phyloP scores from a whole-genome alignment of 2,797 vertebrate species.

The Heliangelus exortis region DNA sequence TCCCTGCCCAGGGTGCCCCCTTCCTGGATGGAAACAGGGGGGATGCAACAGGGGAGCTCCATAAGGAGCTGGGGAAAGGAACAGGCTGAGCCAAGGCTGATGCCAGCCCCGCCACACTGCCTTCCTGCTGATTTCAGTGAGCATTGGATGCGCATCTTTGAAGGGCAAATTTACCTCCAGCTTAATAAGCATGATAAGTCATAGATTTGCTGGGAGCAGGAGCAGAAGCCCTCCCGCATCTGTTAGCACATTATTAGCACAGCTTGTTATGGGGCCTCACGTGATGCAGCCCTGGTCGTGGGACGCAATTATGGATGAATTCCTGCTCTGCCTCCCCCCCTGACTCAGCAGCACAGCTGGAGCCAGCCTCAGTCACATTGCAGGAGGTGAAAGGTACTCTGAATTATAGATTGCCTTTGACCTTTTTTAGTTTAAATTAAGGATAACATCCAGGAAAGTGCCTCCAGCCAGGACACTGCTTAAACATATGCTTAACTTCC shows the following conservation, averaged over 20 bases:
- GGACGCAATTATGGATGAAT: slow-evolving; percentile 65
- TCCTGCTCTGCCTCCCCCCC: slow-evolving; percentile 41
- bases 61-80: not conserved
- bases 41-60: rapidly evolving
- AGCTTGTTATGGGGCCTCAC: slow-evolving; percentile 63
- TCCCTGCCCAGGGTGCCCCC: not conserved
- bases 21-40: not conserved
- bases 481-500: slow-evolving; percentile 67
- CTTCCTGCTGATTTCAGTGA: slow-evolving; percentile 31
- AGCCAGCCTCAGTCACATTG: slow-evolving; percentile 59
- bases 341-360: slow-evolving; percentile 72
- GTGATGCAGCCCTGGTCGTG: slow-evolving; percentile 28
- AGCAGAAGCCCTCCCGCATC: slow-evolving; percentile 60
- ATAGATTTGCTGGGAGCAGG: slow-evolving; percentile 56
- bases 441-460: slow-evolving; percentile 56
- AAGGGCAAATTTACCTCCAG: slow-evolving; percentile 62
- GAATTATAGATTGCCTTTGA: slow-evolving; percentile 72
- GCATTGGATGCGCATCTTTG: slow-evolving; percentile 15
- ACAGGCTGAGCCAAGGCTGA: not conserved
- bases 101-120: not conserved
- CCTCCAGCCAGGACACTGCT: slow-evolving; percentile 60
- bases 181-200: slow-evolving; percentile 62
- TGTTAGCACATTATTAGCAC: slow-evolving; percentile 69
- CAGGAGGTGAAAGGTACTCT: slow-evolving; percentile 59
- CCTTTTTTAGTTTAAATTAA: slow-evolving; percentile 70